Conservation (phyloP, 1,140 invertebrate genomes). For the Pectinophora gossypiella region DNA sequence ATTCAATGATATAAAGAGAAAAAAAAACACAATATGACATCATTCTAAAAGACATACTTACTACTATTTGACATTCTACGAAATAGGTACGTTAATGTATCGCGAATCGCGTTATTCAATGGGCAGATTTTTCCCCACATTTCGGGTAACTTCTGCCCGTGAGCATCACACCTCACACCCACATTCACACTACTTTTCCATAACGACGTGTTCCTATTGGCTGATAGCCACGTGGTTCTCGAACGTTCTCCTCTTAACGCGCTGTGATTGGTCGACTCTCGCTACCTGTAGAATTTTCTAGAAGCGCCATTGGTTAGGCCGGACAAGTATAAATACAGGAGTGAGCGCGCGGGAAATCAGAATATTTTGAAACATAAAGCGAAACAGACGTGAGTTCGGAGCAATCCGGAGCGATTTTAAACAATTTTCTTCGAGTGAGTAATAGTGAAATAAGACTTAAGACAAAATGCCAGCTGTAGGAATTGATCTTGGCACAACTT, state of each 20-base stretch:
- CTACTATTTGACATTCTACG: too few relatives aligned
- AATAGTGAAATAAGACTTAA: background rate
- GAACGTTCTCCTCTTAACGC: background rate
- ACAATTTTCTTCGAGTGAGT: background rate
- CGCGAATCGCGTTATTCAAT: too few relatives aligned
- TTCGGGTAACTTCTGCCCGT: too few relatives aligned
- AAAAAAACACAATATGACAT: too few relatives aligned
- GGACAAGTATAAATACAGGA: background rate
- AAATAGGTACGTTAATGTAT: too few relatives aligned
- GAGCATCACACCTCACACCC: too few relatives aligned
- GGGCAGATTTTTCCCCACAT: too few relatives aligned
- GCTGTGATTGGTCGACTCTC: background rate
- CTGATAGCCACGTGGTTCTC: background rate
- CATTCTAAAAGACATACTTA: too few relatives aligned
- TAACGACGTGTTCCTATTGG: background rate
- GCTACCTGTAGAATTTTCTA: background rate
- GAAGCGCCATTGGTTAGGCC: slow-evolving; percentile 4
- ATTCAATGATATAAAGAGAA: too few relatives aligned
- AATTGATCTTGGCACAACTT: slow-evolving; percentile 87
- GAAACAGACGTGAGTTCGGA: slow-evolving; percentile 2
- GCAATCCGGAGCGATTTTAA: background rate
- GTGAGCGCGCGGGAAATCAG: background rate
- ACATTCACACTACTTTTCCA: too few relatives aligned
- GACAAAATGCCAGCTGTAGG: slow-evolving; percentile 77
- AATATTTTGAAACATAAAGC: slow-evolving; percentile 5